phyloP scores from a whole-genome alignment of 30 jellyfish, hydroid and myxozoan genomes.

The Clytia hemisphaerica region DNA sequence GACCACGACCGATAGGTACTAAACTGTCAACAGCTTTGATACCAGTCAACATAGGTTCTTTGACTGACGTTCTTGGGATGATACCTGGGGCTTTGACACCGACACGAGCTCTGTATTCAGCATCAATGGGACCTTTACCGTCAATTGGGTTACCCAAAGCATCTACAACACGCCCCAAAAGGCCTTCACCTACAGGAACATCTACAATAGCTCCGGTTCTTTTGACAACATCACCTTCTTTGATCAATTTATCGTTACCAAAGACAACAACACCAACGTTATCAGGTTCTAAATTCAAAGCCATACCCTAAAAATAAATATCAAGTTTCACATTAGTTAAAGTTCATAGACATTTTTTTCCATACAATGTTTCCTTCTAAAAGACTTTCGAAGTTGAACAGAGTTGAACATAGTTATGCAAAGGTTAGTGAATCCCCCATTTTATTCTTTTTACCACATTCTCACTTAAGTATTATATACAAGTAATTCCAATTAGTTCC shows the following conservation, averaged over 20 bases:
- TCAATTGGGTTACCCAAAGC: conserved; percentile 99
- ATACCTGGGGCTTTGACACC: conserved; percentile 99
- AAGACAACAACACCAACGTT: conserved; percentile 99
- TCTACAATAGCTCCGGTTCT: conserved; percentile 99
- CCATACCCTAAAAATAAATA: conserved; percentile 83
- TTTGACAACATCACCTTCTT: conserved; percentile 99
- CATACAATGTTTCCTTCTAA: no score
- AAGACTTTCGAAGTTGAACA: no score
- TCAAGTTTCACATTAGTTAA: no score
- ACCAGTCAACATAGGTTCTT: conserved; percentile 99
- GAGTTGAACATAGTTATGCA: no score
- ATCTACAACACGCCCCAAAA: conserved; percentile 99
- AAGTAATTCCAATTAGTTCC: no score
- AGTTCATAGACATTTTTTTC: no score
- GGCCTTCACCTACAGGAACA: conserved; percentile 98
- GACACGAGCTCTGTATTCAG: conserved; percentile 79
- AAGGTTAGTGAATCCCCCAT: no score
- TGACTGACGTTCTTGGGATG: conserved; percentile 97
- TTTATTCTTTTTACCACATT: no score
- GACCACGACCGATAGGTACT: conserved; percentile 99
- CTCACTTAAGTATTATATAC: no score
- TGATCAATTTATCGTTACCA: conserved; percentile 96
- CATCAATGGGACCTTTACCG: conserved; percentile 89
- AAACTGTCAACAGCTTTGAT: conserved; percentile 99
- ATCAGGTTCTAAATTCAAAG: conserved; percentile 97